Evolutionary conservation across 2,888 invertebrate genomes (phyloP).

Genomic region (Harpagoxenus sublaevis): DNA sequence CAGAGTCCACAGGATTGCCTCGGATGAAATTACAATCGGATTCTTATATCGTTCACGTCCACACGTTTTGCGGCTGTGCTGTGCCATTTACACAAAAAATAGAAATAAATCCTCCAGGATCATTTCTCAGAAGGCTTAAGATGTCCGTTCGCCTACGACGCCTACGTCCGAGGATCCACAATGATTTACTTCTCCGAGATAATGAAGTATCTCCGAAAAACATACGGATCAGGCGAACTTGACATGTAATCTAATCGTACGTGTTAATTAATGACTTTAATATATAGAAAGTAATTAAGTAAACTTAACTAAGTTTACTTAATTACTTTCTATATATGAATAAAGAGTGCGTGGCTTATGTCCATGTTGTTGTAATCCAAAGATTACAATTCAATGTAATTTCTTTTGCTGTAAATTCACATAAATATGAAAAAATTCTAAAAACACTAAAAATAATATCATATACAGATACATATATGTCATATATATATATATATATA

Average conservation of each 20-base stretch:
- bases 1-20: neutral
- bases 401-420: neutral
- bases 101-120: conserved; percentile 47
- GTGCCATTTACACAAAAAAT: conserved; percentile 42
- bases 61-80: conserved; percentile 33
- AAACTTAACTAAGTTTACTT: neutral
- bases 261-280: conserved; percentile 19
- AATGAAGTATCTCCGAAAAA: conserved; percentile 30
- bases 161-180: conserved; percentile 17
- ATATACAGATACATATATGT: too few species aligned
- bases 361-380: neutral
- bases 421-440: neutral
- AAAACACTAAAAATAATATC: neutral
- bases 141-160: conserved; percentile 36
- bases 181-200: conserved; percentile 57
- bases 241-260: neutral
- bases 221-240: neutral
- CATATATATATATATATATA: neutral
- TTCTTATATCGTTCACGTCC: conserved; percentile 44
- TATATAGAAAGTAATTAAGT: neutral
- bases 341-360: too few species aligned
- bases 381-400: neutral
- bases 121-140: conserved; percentile 67
- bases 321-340: neutral
- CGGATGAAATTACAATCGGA: conserved; percentile 41